Evolutionary conservation across 2,797 vertebrate genomes (phyloP), one percentile per base, ranked within the genome.

Genomic region (Nannoperca australis): DNA sequence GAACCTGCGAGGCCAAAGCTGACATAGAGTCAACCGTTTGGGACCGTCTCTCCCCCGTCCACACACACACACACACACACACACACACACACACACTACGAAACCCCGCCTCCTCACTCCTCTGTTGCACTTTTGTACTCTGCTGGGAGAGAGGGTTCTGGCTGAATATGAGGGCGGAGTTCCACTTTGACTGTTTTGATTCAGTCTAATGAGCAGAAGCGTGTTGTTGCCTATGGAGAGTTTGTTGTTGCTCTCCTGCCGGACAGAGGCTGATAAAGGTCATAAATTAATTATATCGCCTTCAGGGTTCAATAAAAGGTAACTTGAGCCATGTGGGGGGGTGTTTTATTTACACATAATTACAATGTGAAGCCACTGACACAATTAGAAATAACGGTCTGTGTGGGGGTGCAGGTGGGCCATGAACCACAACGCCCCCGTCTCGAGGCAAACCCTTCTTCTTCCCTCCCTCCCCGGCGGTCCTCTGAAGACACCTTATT

Each of bases 401-500:
- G 11, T 60, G 36, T 56, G 42, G 56, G 5, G 45, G 62, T 54
- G 72, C 75, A 81, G 64, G 59, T 70, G 78, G 53, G 44, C 70
- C 73, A 36, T 78, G 76, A 79, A 79, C 83, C 70, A 36, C 32
- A 51, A 71, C 7, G 3, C 47, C 13, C 50, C 64, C 36, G 54
- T 76, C 64, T n/a, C n/a, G 38, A 71, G 58, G 12, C 60, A 18
- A 27, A 58, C 70, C 50, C 61, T 27, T 44, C 54, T 36, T 60
- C 44, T 18, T 67, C 77, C 54, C 55, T 22, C 72, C 49, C 34
- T 59, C 63, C 47, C 40, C 40, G 22, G 22, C 55, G 50, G 45
- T 71, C 66, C 65, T 69, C 77, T 73, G 61, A 87, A 78, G 83
- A 78, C 67, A 50, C 45, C 72, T 76, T 84, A 91, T 90, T 93